Percentiles rank a stretch among this genome's conserved stretches.
phyloP scores from a whole-genome alignment of 2,888 invertebrate genomes.

The Hartigia nigra region DNA sequence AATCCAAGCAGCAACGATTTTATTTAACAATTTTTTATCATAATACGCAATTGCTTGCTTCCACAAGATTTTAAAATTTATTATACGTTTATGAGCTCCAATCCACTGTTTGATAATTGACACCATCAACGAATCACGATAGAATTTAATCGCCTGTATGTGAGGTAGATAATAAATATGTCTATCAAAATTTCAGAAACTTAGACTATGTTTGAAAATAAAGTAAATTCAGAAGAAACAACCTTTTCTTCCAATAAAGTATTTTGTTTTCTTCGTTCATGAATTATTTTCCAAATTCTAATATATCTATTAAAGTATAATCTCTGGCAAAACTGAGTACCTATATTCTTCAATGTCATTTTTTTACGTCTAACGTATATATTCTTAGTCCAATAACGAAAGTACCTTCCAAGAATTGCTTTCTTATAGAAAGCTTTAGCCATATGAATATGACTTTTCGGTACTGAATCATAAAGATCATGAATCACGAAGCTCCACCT shows the following conservation, averaged over 20 bases:
- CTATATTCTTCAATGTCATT: neutral
- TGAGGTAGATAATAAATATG: neutral
- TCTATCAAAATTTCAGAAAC: neutral
- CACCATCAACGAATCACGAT: neutral
- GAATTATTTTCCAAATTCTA: neutral
- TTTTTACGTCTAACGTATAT: neutral
- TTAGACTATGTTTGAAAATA: neutral
- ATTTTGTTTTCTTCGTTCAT: neutral
- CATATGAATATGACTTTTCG: neutral
- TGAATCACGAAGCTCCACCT: neutral
- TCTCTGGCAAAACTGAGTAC: neutral
- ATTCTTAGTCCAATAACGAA: neutral
- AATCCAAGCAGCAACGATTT: slow-evolving; percentile 28
- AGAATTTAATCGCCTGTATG: neutral
- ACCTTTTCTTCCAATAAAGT: neutral
- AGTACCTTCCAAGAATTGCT: neutral
- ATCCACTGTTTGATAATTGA: neutral
- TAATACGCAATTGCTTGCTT: slow-evolving; percentile 20
- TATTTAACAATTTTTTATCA: slow-evolving; percentile 25
- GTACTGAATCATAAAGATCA: neutral
- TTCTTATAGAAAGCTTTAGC: neutral
- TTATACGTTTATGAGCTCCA: slow-evolving; percentile 8
- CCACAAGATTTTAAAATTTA: slow-evolving; percentile 12
- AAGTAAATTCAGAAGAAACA: neutral
- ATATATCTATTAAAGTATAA: neutral